Percentiles rank a stretch among this genome's conserved stretches.
These are phyloP conservation scores for Xiphophorus couchianus DNA, from an alignment of 2,113 vertebrate genomes.

Conservation along the genomic window DNA sequence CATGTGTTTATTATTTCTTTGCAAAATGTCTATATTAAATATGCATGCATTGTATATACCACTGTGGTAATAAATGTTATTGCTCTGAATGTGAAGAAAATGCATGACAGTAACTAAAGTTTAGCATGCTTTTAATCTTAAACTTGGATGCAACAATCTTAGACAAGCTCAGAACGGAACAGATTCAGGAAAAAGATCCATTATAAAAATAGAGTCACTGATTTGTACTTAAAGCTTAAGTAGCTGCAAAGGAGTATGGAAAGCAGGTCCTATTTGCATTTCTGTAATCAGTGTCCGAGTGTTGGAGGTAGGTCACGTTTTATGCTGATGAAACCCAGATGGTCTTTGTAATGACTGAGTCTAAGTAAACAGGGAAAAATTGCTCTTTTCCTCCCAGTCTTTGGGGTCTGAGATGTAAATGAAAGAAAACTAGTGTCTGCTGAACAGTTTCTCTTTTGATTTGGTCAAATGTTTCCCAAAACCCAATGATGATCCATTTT, in stretches of 20 bases:
- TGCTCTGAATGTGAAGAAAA: neutral
- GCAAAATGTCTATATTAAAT: neutral
- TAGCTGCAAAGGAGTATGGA: neutral
- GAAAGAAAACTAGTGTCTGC: neutral
- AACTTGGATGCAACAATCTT: neutral
- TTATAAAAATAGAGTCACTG: neutral
- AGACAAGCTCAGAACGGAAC: neutral
- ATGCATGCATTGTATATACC: neutral
- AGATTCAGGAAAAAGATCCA: neutral
- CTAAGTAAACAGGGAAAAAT: neutral
- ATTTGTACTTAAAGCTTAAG: neutral
- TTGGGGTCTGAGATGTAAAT: neutral
- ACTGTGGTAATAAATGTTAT: neutral
- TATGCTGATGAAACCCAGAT: slow-evolving; percentile 63
- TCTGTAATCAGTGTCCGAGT: slow-evolving; percentile 43
- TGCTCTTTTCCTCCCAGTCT: neutral
- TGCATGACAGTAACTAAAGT: too few relatives aligned
- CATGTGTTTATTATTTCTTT: neutral
- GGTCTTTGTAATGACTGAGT: slow-evolving; percentile 13
- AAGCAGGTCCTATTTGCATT: slow-evolving; percentile 5
- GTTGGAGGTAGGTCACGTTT: slow-evolving; percentile 49
- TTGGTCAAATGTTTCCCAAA: neutral
- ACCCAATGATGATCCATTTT: neutral
- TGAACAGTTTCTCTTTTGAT: neutral
- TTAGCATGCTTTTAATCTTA: neutral